phyloP scores from a whole-genome alignment of 2,113 vertebrate species.

The Polypterus senegalus region DNA sequence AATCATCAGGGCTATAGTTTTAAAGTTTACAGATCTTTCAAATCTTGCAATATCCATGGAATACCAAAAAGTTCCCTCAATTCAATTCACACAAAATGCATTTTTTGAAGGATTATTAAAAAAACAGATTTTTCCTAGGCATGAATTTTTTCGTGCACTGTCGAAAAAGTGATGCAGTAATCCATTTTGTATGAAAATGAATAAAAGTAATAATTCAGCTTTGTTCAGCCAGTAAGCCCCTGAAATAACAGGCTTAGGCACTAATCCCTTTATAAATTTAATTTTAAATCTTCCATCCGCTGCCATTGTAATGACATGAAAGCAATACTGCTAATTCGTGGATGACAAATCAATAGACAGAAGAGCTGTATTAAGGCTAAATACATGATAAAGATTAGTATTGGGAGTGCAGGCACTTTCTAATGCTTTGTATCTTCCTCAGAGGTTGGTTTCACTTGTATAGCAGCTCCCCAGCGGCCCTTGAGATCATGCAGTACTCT shows the following conservation, averaged over 20 bases:
- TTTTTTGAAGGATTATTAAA: no score
- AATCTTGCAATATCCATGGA: no score
- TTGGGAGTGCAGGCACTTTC: constrained; percentile 32
- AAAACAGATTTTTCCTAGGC: background rate
- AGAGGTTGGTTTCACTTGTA: no score
- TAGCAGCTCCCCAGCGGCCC: no score
- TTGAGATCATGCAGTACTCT: no score
- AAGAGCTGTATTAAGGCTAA: constrained; percentile 47
- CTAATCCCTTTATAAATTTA: constrained; percentile 55
- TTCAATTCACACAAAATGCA: no score
- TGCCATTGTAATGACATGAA: constrained; percentile 58
- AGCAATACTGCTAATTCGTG: constrained; percentile 46
- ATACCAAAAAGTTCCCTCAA: no score
- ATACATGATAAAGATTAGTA: constrained; percentile 44
- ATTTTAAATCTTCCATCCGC: constrained; percentile 57
- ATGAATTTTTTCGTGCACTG: constrained; percentile 42
- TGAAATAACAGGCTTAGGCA: constrained; percentile 60
- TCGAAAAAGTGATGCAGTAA: constrained; percentile 39
- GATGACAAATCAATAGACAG: constrained; percentile 52
- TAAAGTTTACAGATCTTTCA: no score
- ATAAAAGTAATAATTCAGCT: constrained; percentile 55
- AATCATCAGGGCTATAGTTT: no score
- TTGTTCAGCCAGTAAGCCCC: constrained; percentile 41
- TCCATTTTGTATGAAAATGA: constrained; percentile 53
- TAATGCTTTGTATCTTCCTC: no score